phyloP scores from a whole-genome alignment of 2,888 invertebrate genomes.

The Podabrus alpinus region DNA sequence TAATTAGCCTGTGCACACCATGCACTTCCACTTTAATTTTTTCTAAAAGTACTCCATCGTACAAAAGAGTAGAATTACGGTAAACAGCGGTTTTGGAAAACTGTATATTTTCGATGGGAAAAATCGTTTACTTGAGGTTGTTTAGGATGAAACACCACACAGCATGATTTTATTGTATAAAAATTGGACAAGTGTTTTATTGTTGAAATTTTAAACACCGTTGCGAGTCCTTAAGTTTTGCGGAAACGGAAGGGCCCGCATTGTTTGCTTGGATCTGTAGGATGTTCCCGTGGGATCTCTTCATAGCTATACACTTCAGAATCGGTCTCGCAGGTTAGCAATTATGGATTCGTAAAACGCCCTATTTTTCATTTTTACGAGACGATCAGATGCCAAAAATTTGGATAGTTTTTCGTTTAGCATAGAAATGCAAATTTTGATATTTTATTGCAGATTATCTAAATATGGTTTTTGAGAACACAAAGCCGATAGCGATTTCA shows the following conservation, averaged over 20 bases:
- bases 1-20: constrained; percentile 23
- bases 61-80: neutral
- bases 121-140: neutral
- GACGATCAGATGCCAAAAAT: too few species aligned
- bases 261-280: constrained; percentile 29
- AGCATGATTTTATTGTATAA: constrained; percentile 19
- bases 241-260: constrained; percentile 44
- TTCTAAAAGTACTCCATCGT: neutral
- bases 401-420: neutral
- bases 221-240: constrained; percentile 27
- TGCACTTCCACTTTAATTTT: neutral
- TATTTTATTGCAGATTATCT: neutral
- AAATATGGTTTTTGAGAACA: neutral
- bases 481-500: neutral
- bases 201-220: constrained; percentile 18
- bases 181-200: constrained; percentile 18
- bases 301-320: constrained; percentile 18
- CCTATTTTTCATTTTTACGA: neutral
- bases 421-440: neutral
- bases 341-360: neutral
- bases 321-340: constrained; percentile 11
- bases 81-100: neutral
- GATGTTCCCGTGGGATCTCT: constrained; percentile 38
- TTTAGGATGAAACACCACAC: constrained; percentile 21
- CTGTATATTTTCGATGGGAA: neutral